Conservation (phyloP, 1,140 invertebrate species). For the Cephus cinctus region DNA sequence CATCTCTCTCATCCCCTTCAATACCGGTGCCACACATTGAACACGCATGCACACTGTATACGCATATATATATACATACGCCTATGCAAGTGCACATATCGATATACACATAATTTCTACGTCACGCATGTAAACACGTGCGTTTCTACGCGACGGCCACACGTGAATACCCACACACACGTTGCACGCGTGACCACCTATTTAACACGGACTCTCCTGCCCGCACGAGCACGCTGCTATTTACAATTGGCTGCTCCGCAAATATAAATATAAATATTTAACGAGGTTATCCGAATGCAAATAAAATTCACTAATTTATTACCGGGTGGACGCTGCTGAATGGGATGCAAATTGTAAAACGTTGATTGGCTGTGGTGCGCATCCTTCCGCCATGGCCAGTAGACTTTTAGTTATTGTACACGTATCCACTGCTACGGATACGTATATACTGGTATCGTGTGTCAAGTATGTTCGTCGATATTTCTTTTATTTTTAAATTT, state of each 20-base stretch:
- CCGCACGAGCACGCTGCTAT: conserved; percentile 7
- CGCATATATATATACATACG: too few species aligned
- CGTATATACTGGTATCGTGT: too few species aligned
- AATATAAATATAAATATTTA: conserved; percentile 30
- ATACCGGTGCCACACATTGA: not conserved
- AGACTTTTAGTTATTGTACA: not conserved
- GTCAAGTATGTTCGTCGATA: too few species aligned
- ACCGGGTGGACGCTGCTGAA: conserved; percentile 24
- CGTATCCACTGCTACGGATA: too few species aligned
- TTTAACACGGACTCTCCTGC: conserved; percentile 17
- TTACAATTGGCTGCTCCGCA: conserved; percentile 11
- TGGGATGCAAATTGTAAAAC: conserved; percentile 1
- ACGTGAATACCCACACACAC: conserved; percentile 6
- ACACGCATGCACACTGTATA: too few species aligned
- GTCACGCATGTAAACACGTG: too few species aligned
- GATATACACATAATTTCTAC: too few species aligned
- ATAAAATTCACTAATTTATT: conserved; percentile 37
- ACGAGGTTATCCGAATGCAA: conserved; percentile 21
- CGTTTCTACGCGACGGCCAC: too few species aligned
- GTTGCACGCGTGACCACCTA: conserved; percentile 20
- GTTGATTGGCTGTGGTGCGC: not conserved
- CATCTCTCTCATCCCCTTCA: not conserved
- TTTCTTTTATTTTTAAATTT: too few species aligned
- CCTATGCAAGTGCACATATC: too few species aligned
- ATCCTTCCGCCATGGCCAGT: too few species aligned